A percentile compares a stretch with the other conserved stretches of the same genome.
These are phyloP conservation scores for Ramphastos sulfuratus DNA, from an alignment of 2,113 vertebrate genomes.

Conservation along the genomic window DNA sequence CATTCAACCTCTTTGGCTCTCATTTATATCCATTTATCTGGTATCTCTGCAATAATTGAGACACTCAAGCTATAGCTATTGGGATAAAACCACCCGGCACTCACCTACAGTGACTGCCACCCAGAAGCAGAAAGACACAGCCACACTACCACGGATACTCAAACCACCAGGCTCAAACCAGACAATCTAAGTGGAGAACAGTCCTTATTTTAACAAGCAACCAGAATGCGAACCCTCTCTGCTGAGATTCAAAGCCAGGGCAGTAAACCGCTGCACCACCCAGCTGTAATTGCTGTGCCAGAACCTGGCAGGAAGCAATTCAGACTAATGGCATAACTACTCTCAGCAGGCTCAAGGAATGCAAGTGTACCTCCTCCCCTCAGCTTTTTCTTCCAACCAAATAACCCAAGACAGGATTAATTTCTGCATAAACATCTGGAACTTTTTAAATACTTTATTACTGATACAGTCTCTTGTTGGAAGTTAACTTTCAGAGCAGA, in stretches of 20 bases:
- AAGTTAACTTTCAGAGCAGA: slow-evolving; percentile 32
- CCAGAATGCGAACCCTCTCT: neutral
- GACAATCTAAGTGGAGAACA: neutral
- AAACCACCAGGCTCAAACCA: neutral
- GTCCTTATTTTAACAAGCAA: neutral
- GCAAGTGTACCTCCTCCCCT: neutral
- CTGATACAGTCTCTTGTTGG: neutral
- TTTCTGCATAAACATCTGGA: slow-evolving; percentile 47
- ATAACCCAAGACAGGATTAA: slow-evolving; percentile 6
- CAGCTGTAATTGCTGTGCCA: neutral
- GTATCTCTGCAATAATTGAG: neutral
- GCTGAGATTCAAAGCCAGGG: neutral
- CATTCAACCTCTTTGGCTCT: accelerated
- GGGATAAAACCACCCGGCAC: neutral
- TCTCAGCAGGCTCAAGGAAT: slow-evolving; percentile 42
- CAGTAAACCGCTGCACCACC: neutral
- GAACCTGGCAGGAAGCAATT: slow-evolving; percentile 17
- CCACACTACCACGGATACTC: neutral
- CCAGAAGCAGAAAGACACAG: neutral
- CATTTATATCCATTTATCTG: neutral
- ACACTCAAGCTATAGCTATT: neutral
- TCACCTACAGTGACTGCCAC: neutral
- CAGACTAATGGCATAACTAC: slow-evolving; percentile 36
- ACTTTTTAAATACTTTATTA: slow-evolving; percentile 46
- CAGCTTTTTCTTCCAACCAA: slow-evolving; percentile 17